These are phyloP conservation scores for Drosophila oshimai DNA, from an alignment of 1,140 invertebrate genomes.

Conservation along the genomic window DNA sequence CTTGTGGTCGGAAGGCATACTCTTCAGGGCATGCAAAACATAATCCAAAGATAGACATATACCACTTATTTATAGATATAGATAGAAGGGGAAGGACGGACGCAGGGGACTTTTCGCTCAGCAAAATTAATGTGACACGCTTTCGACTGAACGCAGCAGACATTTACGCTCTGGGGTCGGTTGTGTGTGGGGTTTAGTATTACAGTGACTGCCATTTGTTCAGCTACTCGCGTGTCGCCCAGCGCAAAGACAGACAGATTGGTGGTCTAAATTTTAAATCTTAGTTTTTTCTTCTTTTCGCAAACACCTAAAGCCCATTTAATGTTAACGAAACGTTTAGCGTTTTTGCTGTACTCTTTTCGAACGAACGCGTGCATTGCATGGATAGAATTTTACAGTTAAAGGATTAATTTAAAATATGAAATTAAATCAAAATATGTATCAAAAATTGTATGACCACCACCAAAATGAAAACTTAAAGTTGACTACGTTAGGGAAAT, in stretches of 20 bases:
- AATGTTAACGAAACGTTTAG: slow-evolving; percentile 34
- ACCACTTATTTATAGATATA: slow-evolving; percentile 37
- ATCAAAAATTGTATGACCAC: slow-evolving; percentile 16
- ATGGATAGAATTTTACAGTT: slow-evolving; percentile 18
- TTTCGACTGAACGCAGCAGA: slow-evolving; percentile 69
- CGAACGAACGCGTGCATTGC: slow-evolving; percentile 64
- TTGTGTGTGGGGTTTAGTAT: slow-evolving; percentile 22
- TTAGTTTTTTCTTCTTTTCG: slow-evolving; percentile 18
- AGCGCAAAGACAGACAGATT: slow-evolving; percentile 71
- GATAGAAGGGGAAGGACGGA: slow-evolving; percentile 22
- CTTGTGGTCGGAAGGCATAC: slow-evolving; percentile 40
- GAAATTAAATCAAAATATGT: slow-evolving; percentile 1
- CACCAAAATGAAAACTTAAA: slow-evolving; percentile 26
- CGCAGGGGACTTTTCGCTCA: slow-evolving; percentile 82
- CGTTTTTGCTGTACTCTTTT: slow-evolving; percentile 30
- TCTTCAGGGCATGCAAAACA: slow-evolving; percentile 51
- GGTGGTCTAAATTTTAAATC: slow-evolving; percentile 43
- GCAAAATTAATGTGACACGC: slow-evolving; percentile 83
- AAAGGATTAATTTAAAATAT: not conserved
- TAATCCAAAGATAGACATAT: slow-evolving; percentile 49
- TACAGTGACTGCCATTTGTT: slow-evolving; percentile 32
- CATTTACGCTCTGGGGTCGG: slow-evolving; percentile 31
- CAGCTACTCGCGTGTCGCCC: slow-evolving; percentile 82
- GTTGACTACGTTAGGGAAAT: slow-evolving; percentile 10
- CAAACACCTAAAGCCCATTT: slow-evolving; percentile 59